Evolutionary conservation across 2,797 vertebrate genomes (phyloP), one percentile per base, ranked within the genome.

Genomic region (Semaprochilodus insignis): DNA sequence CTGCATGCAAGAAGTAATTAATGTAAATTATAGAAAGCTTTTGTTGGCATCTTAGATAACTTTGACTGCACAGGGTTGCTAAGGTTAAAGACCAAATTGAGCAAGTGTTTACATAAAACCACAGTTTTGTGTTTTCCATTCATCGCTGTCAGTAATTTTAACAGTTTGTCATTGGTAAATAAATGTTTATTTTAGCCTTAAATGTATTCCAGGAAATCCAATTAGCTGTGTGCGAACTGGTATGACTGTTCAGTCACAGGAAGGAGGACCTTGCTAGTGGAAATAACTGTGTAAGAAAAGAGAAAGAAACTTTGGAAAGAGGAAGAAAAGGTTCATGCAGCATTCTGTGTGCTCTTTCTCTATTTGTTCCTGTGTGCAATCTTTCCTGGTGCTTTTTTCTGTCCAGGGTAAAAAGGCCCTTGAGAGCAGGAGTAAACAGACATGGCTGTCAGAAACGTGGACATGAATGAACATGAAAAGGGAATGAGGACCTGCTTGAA

Each of bases 381-480:
- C 44, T 48, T 48, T 48, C 44, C 44, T 44, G 40, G 0, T 44
- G 1, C 8, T 17, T 25, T 66, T n/a, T 66, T 19, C 51, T 51
- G 55, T 54, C 34, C 17, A 44, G 51, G 65, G 54, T 59, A 70
- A 77, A 73, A 73, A 83, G 65, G 74, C 83, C 70, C 66, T 85
- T 6, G 55, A 81, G 71, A 72, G 55, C 25, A 40, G 74, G 34
- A 55, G 60, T 44, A 73, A 60, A 60, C 54, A 63, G 57, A 51
- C 52, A 48, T 21, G 59, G 75, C 19, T 72, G 59, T 3, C 57
- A 67, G 21, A 80, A 80, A 85, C 70, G 25, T 25, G 44, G 19
- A 36, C 14, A 54, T 65, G 77, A 60, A 5, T 80, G 69, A 81
- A 71, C 76, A n/a, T 70, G 74, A 80, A 86, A 80, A 75, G 21